Percentiles rank a stretch among this genome's conserved stretches.
These are phyloP conservation scores for Chrysocyon brachyurus DNA, from an alignment of 2,797 vertebrate species.

Conservation along the genomic window DNA sequence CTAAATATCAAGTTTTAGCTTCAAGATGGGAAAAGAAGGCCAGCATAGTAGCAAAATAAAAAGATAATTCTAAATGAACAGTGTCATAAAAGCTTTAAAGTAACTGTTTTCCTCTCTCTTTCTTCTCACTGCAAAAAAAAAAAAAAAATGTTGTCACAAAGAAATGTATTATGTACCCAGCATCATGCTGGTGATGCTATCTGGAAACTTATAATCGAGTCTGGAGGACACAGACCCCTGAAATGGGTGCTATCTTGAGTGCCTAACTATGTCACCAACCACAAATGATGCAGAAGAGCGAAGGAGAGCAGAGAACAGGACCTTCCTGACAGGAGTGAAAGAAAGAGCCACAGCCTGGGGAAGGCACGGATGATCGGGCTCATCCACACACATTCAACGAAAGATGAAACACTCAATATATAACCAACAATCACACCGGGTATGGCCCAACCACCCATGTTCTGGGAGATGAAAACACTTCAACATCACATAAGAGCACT, in stretches of 20 bases:
- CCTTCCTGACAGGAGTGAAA: background rate
- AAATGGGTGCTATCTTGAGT: background rate
- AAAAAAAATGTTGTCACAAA: background rate
- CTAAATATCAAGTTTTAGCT: conserved; percentile 43
- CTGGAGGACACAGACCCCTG: background rate
- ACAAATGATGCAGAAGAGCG: background rate
- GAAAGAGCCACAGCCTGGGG: background rate
- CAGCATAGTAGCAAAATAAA: background rate
- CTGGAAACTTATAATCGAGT: conserved; percentile 1
- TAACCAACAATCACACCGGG: background rate
- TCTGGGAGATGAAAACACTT: background rate
- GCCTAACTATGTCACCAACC: background rate
- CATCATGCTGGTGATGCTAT: background rate
- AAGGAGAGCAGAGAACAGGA: background rate
- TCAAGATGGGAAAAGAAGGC: background rate
- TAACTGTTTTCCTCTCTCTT: background rate
- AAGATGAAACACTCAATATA: background rate
- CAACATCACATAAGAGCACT: background rate
- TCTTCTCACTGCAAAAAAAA: background rate
- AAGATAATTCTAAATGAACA: conserved; percentile 30
- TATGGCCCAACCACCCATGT: background rate
- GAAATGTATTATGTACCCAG: background rate
- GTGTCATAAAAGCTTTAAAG: background rate
- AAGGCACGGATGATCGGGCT: background rate
- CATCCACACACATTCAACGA: background rate